These are phyloP conservation scores for Chelonoidis abingdonii DNA, from an alignment of 2,113 vertebrate species.

Conservation along the genomic window DNA sequence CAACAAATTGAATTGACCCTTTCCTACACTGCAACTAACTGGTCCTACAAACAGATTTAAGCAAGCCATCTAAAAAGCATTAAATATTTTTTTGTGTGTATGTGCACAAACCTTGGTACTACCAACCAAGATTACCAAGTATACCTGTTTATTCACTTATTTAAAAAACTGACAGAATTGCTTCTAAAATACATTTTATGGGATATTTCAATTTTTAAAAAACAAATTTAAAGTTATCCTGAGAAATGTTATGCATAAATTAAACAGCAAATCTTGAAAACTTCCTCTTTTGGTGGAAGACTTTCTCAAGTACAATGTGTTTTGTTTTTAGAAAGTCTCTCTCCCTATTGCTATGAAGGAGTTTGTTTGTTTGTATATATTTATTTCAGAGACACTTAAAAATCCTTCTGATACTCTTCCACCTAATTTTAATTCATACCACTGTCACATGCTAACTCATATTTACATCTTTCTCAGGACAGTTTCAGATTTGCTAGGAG, in stretches of 20 bases:
- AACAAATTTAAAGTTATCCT: neutral
- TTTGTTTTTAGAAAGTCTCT: neutral
- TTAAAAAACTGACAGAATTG: neutral
- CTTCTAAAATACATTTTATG: neutral
- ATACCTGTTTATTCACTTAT: neutral
- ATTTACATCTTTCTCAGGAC: neutral
- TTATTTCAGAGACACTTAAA: neutral
- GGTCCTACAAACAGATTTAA: neutral
- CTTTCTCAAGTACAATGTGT: neutral
- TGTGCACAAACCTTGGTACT: neutral
- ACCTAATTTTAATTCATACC: fast-evolving
- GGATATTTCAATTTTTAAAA: neutral
- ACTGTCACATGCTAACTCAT: neutral
- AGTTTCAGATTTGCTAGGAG: neutral
- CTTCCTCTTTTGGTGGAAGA: neutral
- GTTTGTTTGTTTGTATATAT: neutral
- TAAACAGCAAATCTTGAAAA: neutral
- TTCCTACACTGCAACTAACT: neutral
- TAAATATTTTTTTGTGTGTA: neutral
- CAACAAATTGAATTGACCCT: fast-evolving
- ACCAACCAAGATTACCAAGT: neutral
- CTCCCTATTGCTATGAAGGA: neutral
- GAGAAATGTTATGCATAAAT: neutral
- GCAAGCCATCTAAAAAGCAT: neutral
- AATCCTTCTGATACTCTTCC: neutral